phyloP scores from a whole-genome alignment of 2,113 vertebrate genomes.

The Patagioenas fasciata region DNA sequence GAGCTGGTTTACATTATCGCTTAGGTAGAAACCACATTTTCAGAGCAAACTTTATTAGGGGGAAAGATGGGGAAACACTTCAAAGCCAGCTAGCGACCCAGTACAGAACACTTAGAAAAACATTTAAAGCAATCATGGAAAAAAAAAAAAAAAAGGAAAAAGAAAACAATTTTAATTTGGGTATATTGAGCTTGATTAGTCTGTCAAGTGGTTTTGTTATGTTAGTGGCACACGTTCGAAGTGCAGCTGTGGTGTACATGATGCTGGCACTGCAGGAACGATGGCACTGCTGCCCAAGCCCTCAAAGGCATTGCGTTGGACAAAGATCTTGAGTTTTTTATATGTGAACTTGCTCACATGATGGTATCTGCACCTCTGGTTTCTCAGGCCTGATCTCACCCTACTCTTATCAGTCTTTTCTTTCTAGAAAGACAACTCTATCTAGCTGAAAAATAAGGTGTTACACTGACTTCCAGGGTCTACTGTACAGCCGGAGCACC shows the following conservation, averaged over 20 bases:
- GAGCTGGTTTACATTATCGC: background rate
- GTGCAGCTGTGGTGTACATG: background rate
- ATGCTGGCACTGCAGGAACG: background rate
- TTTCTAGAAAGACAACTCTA: background rate
- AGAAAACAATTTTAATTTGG: fast-evolving
- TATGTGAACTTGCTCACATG: fast-evolving
- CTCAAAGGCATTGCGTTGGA: background rate
- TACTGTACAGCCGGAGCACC: background rate
- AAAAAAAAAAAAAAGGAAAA: background rate
- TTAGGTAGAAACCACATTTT: background rate
- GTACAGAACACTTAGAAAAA: background rate
- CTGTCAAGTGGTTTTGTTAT: background rate
- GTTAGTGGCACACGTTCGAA: background rate
- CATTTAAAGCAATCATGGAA: background rate
- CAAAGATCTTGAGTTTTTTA: background rate
- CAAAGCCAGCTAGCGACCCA: background rate
- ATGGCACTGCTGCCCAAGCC: background rate
- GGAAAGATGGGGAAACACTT: background rate
- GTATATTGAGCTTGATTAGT: background rate
- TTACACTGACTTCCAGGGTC: background rate
- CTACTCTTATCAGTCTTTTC: background rate
- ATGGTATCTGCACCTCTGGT: background rate
- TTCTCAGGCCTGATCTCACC: background rate
- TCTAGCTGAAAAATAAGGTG: background rate
- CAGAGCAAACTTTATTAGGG: background rate